Evolutionary conservation across 2,113 vertebrate genomes (phyloP).

Genomic region (Sciurus niger): DNA sequence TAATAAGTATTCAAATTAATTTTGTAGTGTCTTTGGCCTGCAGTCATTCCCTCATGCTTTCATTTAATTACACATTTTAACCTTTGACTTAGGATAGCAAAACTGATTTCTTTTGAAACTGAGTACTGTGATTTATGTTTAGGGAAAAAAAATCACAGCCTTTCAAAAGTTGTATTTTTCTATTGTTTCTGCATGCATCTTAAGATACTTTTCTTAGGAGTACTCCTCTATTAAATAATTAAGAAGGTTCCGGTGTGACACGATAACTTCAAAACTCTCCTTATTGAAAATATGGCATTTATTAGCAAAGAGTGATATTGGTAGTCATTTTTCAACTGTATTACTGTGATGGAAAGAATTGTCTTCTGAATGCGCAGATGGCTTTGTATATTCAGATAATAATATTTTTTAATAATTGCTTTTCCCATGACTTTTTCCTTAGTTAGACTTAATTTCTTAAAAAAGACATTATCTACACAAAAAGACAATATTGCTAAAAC

Average conservation of each 20-base stretch:
- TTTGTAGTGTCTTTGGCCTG: background rate
- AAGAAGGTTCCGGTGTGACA: slow-evolving; percentile 44
- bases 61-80: slow-evolving; percentile 70
- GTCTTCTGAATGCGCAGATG: slow-evolving; percentile 48
- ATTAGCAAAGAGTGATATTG: slow-evolving; percentile 54
- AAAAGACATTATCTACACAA: slow-evolving; percentile 43
- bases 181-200: slow-evolving; percentile 23
- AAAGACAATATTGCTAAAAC: slow-evolving; percentile 30
- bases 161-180: background rate
- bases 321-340: slow-evolving; percentile 52
- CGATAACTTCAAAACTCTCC: slow-evolving; percentile 60
- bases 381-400: slow-evolving; percentile 53
- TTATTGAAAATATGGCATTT: slow-evolving; percentile 37
- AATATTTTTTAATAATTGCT: slow-evolving; percentile 46
- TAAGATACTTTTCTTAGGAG: background rate
- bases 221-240: slow-evolving; percentile 71
- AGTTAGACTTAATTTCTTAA: background rate
- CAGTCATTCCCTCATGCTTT: background rate
- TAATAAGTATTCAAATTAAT: slow-evolving; percentile 43
- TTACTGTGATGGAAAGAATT: slow-evolving; percentile 62
- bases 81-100: slow-evolving; percentile 30
- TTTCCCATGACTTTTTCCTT: background rate
- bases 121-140: slow-evolving; percentile 42
- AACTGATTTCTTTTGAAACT: slow-evolving; percentile 58
- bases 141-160: slow-evolving; percentile 21